These are phyloP conservation scores for Athalia rosae DNA, from an alignment of 2,888 invertebrate genomes.

Conservation along the genomic window DNA sequence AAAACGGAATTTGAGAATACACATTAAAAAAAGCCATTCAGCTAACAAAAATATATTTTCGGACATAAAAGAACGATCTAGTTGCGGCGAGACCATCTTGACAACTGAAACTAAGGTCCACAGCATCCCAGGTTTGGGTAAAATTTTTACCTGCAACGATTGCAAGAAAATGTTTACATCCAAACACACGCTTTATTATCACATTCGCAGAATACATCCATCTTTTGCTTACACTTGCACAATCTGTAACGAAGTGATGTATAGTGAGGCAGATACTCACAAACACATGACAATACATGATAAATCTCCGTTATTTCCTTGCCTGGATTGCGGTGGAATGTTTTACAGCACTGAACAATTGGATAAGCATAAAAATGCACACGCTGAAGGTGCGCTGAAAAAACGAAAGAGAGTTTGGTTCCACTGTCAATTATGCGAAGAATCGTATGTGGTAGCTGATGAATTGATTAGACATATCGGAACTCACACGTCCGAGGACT, in stretches of 20 bases:
- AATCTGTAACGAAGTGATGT: conserved; percentile 39
- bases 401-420: conserved; percentile 37
- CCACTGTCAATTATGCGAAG: conserved; percentile 37
- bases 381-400: neutral
- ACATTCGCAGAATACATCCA: conserved; percentile 42
- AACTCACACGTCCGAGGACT: conserved; percentile 32
- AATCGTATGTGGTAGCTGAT: conserved; percentile 24
- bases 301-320: conserved; percentile 40
- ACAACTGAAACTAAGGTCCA: neutral
- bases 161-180: conserved; percentile 32
- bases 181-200: conserved; percentile 21
- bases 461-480: conserved; percentile 39
- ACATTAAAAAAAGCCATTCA: conserved; percentile 17
- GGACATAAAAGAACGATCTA: neutral
- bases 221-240: conserved; percentile 40
- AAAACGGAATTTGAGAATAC: neutral
- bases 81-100: neutral
- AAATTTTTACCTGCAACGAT: conserved; percentile 30
- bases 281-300: conserved; percentile 39
- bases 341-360: conserved; percentile 35
- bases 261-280: conserved; percentile 36
- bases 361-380: conserved; percentile 33
- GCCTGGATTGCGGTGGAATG: conserved; percentile 37
- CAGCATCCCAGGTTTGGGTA: neutral
- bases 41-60: neutral